These are phyloP conservation scores for Numida meleagris DNA, from an alignment of 2,113 vertebrate genomes.

Conservation along the genomic window DNA sequence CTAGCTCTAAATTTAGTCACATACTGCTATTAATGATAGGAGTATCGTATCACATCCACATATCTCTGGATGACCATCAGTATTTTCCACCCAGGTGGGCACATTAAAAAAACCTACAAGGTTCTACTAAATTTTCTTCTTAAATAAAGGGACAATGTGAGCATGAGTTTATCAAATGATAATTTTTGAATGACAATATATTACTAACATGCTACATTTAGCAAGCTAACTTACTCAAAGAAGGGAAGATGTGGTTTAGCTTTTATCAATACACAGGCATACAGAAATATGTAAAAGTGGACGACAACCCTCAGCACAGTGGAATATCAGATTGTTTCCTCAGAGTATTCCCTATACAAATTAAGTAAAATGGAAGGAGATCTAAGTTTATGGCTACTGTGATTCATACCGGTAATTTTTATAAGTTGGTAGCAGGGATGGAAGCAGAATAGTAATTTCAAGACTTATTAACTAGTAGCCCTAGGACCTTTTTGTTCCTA, in stretches of 20 bases:
- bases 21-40: neutral
- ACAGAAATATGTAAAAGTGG: accelerated
- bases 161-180: neutral
- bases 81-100: neutral
- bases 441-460: neutral
- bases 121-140: neutral
- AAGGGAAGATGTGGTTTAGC: neutral
- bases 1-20: neutral
- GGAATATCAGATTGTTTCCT: neutral
- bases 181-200: neutral
- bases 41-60: no score
- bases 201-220: neutral
- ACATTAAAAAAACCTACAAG: neutral
- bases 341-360: neutral
- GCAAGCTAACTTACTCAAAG: neutral
- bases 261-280: neutral
- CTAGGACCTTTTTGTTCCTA: neutral
- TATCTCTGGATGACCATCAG: neutral
- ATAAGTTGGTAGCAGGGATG: neutral
- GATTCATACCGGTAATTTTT: neutral
- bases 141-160: neutral
- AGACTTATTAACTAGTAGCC: neutral
- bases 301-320: neutral
- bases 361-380: neutral
- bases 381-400: neutral